These are phyloP conservation scores for Aldabrachelys gigantea DNA, from an alignment of 2,113 vertebrate species.

Conservation along the genomic window DNA sequence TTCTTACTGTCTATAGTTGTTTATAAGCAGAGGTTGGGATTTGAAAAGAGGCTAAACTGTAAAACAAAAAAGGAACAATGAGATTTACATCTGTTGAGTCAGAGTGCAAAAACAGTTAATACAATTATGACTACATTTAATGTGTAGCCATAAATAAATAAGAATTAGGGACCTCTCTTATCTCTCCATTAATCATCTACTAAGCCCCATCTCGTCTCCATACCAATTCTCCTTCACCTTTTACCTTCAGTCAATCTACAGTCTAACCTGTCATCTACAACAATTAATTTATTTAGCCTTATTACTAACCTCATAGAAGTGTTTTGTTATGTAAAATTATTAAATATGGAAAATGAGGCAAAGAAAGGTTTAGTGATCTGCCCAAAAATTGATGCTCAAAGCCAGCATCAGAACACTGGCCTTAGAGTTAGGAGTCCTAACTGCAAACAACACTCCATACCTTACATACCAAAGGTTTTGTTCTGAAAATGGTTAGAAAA, in stretches of 20 bases:
- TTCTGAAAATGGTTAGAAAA: background rate
- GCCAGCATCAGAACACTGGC: background rate
- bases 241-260: no score
- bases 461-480: background rate
- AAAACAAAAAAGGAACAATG: background rate
- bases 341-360: background rate
- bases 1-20: background rate
- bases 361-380: background rate
- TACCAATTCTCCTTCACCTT: no score
- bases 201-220: background rate
- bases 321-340: background rate
- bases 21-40: background rate
- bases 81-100: background rate
- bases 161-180: background rate
- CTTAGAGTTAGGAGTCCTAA: background rate
- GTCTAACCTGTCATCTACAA: background rate
- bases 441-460: background rate
- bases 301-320: background rate
- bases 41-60: background rate
- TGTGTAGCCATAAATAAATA: background rate
- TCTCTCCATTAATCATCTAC: background rate
- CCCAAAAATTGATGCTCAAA: background rate
- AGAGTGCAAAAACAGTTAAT: background rate
- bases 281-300: background rate
- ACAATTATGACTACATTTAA: background rate